Evolutionary conservation across 2,888 invertebrate genomes (phyloP), one percentile per base, ranked within the genome.

Genomic region (Habroteleia sp.): DNA sequence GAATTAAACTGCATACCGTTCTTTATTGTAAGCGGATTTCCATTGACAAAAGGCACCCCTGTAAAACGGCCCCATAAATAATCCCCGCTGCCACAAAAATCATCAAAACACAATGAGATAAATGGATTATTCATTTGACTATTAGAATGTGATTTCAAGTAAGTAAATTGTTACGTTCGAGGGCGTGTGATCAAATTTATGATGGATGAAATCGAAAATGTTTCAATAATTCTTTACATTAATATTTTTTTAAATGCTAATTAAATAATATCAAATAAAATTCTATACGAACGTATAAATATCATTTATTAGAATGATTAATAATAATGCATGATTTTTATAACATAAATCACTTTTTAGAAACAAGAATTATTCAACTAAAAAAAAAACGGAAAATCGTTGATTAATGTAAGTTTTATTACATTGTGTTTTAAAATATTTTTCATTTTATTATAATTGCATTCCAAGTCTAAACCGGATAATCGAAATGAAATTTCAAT

Each of bases 11-110:
- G 31, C 23, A 5, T 14, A 13, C 2, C 16, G 31, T 41, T 52
- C 16, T 35, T 42, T 16, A 63, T 52, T 42, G 42, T 63, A 42
- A 63, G 50, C 16, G 50, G 50, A 63, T 63, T 63, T 39, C 63
- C 39, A 63, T 42, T 52, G 50, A 33, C 50, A 42, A 62, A 48
- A 23, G 33, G 48, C 60, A 48, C 48, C 50, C 39, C 42, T 33
- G 8, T 25, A 31, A 41, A 50, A 42, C n/a, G 42, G 13, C 41
- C 42, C 31, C 50, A 33, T 42, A 63, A 50, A 52, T 63, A 63
- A 62, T 48, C 39, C 8, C 8, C n/a, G 11, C 20, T n/a, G 46
- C 20, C 48, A 39, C 41, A 31, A 62, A 50, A 62, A 62, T 62
- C 50, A 31, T 62, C 62, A 20, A 41, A 46, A 62, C 31, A 41